phyloP scores from a whole-genome alignment of 2,113 vertebrate species.

The Hirundichthys speculiger region DNA sequence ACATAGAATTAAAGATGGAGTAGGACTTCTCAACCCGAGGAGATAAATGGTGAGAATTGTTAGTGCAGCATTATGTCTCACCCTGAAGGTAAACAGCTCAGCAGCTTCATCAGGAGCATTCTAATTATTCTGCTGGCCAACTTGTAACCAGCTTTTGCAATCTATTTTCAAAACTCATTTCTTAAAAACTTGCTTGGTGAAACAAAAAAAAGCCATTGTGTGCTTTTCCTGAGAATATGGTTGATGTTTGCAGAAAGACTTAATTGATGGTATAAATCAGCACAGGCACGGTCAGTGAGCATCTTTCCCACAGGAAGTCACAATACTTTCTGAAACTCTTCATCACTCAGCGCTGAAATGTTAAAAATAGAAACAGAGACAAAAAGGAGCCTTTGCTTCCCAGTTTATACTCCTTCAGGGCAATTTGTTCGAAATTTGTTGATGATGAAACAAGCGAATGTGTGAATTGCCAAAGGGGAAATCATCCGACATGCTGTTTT shows the following conservation, averaged over 20 bases:
- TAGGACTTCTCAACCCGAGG: conserved; percentile 5
- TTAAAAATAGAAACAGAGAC: conserved; percentile 23
- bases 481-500: conserved; percentile 73
- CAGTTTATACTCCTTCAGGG: conserved; percentile 28
- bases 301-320: conserved; percentile 65
- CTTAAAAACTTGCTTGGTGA: conserved; percentile 3
- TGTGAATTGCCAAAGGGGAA: conserved; percentile 70
- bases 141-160: background rate
- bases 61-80: conserved; percentile 8
- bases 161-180: conserved; percentile 3
- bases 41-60: conserved; percentile 26
- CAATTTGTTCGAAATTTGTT: conserved; percentile 71
- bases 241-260: background rate
- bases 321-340: conserved; percentile 20
- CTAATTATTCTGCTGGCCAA: conserved; percentile 11
- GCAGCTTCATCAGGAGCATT: background rate
- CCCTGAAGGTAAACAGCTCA: conserved; percentile 7
- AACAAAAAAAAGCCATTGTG: conserved; percentile 7
- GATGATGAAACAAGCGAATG: conserved; percentile 70
- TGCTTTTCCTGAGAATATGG: background rate
- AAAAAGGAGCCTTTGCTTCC: conserved; percentile 34
- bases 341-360: conserved; percentile 39
- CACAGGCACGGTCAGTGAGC: conserved; percentile 9
- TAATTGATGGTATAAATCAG: background rate
- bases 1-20: background rate